Evolutionary conservation across 2,888 invertebrate genomes (phyloP).

Genomic region (Dasysyrphus albostriatus): DNA sequence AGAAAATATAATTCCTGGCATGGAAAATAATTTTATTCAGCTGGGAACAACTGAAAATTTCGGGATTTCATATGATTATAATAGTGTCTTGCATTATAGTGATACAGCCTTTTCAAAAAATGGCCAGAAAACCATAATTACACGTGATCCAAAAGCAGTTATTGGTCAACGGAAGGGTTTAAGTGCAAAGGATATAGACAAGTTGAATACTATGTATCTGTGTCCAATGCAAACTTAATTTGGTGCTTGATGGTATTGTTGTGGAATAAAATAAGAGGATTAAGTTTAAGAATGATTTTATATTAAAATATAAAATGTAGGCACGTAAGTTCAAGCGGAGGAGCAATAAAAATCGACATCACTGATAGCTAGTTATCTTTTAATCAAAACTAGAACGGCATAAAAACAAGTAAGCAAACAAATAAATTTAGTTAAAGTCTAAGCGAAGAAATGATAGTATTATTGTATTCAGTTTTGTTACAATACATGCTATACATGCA

Average conservation of each 20-base stretch:
- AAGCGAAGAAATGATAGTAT: not conserved
- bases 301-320: too few species aligned
- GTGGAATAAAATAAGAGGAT: not conserved
- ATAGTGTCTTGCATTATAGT: constrained; percentile 92
- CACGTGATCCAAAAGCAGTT: constrained; percentile 80
- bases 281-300: not conserved
- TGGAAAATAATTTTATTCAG: constrained; percentile 86
- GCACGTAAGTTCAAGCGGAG: not conserved
- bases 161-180: constrained; percentile 81
- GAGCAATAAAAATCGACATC: not conserved
- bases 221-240: constrained; percentile 78
- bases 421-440: not conserved
- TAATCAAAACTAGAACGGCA: not conserved
- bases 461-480: not conserved
- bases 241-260: too few species aligned
- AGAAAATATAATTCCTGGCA: constrained; percentile 84
- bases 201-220: constrained; percentile 80
- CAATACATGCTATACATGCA: too few species aligned
- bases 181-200: constrained; percentile 79
- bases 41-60: constrained; percentile 84
- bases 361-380: not conserved
- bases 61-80: constrained; percentile 90
- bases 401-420: not conserved
- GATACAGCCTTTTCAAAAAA: constrained; percentile 89
- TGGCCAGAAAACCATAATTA: constrained; percentile 88